Evolutionary conservation across 2,113 vertebrate genomes (phyloP).

Genomic region (Carollia perspicillata): DNA sequence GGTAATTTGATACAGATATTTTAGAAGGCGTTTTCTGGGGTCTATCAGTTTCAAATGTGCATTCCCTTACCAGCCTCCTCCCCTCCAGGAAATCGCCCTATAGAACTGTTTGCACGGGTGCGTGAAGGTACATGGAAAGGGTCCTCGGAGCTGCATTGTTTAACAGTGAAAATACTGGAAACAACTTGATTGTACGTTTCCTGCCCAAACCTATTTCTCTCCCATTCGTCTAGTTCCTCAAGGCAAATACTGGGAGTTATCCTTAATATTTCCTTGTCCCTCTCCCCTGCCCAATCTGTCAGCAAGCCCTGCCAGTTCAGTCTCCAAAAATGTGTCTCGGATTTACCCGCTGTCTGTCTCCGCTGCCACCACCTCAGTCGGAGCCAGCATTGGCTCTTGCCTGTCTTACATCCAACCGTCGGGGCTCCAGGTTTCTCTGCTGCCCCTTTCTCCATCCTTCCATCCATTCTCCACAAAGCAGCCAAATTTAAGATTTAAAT

Average conservation of each 20-base stretch:
- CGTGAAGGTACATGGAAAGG: background rate
- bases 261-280: background rate
- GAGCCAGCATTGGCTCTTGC: background rate
- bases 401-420: background rate
- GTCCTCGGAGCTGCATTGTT: background rate
- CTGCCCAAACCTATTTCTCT: background rate
- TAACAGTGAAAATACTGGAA: background rate
- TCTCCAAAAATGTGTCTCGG: background rate
- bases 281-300: background rate
- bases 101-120: background rate
- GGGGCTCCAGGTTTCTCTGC: background rate
- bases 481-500: slow-evolving; percentile 7
- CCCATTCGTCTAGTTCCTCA: background rate
- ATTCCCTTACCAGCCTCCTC: background rate
- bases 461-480: slow-evolving; percentile 1
- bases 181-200: background rate
- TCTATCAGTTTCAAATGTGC: background rate
- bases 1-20: background rate
- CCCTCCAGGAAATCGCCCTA: background rate
- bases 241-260: background rate
- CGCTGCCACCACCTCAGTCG: background rate
- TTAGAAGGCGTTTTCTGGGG: background rate
- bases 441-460: background rate
- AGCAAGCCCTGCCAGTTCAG: background rate
- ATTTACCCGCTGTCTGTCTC: background rate